Conservation (phyloP, 2,797 vertebrate species). For the Delichon dasypus region DNA sequence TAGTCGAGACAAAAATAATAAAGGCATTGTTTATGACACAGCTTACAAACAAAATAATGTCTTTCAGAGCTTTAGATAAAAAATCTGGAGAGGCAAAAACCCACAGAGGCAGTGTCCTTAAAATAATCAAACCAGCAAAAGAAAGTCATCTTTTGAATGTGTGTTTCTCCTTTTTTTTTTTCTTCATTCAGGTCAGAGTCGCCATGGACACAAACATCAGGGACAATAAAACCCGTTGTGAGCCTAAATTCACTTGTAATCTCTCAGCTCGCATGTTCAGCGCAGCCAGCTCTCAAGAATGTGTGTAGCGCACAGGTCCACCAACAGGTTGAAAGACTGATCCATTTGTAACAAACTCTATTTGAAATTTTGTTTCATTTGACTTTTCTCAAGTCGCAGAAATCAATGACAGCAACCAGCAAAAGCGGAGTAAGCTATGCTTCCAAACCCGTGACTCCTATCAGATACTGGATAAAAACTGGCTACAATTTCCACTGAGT, state of each 20-base stretch:
- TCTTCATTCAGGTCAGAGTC: not conserved
- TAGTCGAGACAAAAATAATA: not conserved
- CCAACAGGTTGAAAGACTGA: not conserved
- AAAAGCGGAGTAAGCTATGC: not conserved
- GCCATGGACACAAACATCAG: not conserved
- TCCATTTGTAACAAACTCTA: not conserved
- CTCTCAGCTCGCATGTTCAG: not conserved
- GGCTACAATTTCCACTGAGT: not conserved
- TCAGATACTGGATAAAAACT: not conserved
- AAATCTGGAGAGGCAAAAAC: not conserved
- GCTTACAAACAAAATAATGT: not conserved
- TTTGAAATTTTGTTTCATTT: not conserved
- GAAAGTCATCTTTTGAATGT: not conserved
- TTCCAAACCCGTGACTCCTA: not conserved
- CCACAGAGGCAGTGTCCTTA: not conserved
- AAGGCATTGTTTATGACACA: not conserved
- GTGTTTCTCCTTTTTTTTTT: not conserved
- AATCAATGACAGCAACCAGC: not conserved
- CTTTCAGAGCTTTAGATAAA: not conserved
- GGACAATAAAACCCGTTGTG: not conserved
- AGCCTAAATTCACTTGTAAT: not conserved
- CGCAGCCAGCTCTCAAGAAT: not conserved
- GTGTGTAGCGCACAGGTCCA: fast-evolving
- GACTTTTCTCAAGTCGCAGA: not conserved
- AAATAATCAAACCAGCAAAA: not conserved